Conservation (phyloP, 2,797 vertebrate genomes). For the Periophthalmus magnuspinnatus region DNA sequence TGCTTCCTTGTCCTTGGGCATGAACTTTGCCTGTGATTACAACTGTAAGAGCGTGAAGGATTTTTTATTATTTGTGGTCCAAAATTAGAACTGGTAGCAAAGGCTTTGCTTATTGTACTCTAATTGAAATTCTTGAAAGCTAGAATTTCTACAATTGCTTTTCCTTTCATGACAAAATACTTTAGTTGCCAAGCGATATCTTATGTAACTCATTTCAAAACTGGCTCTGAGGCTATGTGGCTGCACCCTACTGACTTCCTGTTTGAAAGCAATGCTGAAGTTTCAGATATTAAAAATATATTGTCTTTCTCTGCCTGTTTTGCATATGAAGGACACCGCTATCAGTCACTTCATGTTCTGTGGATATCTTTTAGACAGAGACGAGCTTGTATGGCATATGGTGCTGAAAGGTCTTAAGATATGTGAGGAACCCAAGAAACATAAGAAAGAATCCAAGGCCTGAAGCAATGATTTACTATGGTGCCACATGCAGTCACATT, state of each 20-base stretch:
- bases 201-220: conserved; percentile 4
- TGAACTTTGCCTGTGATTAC: not conserved
- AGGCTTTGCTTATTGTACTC: not conserved
- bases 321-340: not conserved
- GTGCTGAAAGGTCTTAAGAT: too few relatives aligned
- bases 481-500: too few relatives aligned
- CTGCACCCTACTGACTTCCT: conserved; percentile 1
- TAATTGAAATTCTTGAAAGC: not conserved
- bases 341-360: not conserved
- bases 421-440: too few relatives aligned
- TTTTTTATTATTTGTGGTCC: too few relatives aligned
- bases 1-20: not conserved
- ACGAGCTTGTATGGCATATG: not conserved
- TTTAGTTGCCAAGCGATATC: not conserved
- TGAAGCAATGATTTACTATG: not conserved
- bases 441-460: not conserved
- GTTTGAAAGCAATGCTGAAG: not conserved
- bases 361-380: too few relatives aligned
- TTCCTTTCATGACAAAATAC: not conserved
- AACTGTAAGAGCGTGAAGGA: not conserved
- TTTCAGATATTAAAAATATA: not conserved
- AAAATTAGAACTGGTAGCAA: too few relatives aligned
- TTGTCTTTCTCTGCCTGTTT: too few relatives aligned
- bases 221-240: not conserved
- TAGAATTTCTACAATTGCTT: not conserved